Percentiles rank a stretch among this genome's conserved stretches.
These are phyloP conservation scores for Spodoptera exigua DNA, from an alignment of 2,888 invertebrate genomes.

Conservation along the genomic window DNA sequence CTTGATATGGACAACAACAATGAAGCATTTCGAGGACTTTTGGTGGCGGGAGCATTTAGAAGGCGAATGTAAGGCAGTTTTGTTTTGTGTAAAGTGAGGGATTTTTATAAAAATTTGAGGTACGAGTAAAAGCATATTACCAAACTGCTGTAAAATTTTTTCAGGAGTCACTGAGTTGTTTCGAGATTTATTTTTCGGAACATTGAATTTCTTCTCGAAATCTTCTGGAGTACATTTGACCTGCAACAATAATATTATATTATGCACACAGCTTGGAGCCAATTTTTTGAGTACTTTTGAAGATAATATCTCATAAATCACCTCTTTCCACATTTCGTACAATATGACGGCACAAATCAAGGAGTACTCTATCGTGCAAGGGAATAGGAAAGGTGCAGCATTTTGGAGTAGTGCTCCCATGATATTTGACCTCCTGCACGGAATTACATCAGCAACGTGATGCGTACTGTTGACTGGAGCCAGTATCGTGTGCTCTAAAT, in stretches of 20 bases:
- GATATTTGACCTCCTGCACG: slow-evolving; percentile 90
- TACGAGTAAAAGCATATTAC: slow-evolving; percentile 59
- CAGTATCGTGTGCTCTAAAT: slow-evolving; percentile 87
- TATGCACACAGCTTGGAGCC: background rate
- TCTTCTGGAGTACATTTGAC: slow-evolving; percentile 85
- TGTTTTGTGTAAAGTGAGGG: no score
- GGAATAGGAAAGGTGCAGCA: slow-evolving; percentile 94
- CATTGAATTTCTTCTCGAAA: slow-evolving; percentile 81
- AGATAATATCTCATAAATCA: slow-evolving; percentile 63
- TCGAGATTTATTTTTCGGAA: slow-evolving; percentile 80
- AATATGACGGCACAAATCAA: slow-evolving; percentile 96
- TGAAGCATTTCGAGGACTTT: no score
- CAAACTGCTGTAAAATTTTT: slow-evolving; percentile 86
- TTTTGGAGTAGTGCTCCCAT: slow-evolving; percentile 93
- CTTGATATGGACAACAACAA: no score
- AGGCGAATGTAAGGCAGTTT: no score
- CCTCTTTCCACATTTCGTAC: slow-evolving; percentile 97
- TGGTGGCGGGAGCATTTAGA: no score
- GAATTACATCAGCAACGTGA: slow-evolving; percentile 64
- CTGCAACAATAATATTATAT: slow-evolving; percentile 61
- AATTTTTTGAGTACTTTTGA: background rate
- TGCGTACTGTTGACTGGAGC: slow-evolving; percentile 56
- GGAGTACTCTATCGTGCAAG: slow-evolving; percentile 97
- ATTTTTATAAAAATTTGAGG: no score
- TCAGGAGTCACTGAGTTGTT: slow-evolving; percentile 86